Conservation (phyloP, 2,113 vertebrate species). For the Tenebrosternarchus preto region DNA sequence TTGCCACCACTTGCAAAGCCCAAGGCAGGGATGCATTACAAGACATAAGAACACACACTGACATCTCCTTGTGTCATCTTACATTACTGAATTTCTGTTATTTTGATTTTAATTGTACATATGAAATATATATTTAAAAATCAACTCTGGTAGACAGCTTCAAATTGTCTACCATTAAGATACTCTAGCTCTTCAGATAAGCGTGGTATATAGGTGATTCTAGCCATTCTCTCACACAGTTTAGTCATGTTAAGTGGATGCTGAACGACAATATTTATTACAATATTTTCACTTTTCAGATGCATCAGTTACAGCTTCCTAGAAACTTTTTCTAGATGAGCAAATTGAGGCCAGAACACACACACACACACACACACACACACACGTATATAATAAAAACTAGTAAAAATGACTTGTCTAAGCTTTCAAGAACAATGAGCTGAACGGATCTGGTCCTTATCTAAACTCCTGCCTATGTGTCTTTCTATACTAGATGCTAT, state of each 20-base stretch:
- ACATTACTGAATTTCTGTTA: neutral
- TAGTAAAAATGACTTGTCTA: too few relatives aligned
- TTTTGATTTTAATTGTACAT: neutral
- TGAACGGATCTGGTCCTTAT: neutral
- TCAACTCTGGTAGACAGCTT: too few relatives aligned
- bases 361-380: too few relatives aligned
- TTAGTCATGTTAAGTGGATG: too few relatives aligned
- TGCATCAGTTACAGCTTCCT: neutral
- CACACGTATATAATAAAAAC: too few relatives aligned
- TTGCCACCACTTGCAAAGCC: neutral
- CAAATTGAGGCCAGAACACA: neutral
- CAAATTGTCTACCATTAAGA: too few relatives aligned
- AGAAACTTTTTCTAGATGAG: neutral
- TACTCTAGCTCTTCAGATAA: too few relatives aligned
- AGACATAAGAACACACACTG: neutral
- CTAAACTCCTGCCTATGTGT: neutral
- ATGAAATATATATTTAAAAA: neutral
- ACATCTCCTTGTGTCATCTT: neutral
- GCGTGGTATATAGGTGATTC: too few relatives aligned
- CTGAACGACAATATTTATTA: too few relatives aligned
- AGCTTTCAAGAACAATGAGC: too few relatives aligned
- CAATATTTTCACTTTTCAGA: too few relatives aligned
- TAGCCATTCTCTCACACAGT: too few relatives aligned
- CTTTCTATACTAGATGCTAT: constrained; percentile 69
- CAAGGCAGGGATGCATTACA: neutral